A percentile compares a stretch with the other conserved stretches of the same genome.
Evolutionary conservation across 2,888 invertebrate genomes (phyloP).

Genomic region (Cyclophora albipunctata): DNA sequence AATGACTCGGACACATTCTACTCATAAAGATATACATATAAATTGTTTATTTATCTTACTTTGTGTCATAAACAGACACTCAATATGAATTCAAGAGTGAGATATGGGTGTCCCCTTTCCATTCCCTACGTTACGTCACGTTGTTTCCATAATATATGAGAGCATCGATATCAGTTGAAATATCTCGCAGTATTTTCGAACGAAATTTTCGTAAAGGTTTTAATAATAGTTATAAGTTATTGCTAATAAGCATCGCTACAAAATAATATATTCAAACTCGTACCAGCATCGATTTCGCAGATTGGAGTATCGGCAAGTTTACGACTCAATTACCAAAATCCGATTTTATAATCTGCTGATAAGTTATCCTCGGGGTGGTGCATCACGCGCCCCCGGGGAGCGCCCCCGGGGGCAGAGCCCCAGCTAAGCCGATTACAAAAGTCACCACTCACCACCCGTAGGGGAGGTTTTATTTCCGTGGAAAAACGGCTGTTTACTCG

Average conservation of each 20-base stretch:
- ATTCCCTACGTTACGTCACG: too few species aligned
- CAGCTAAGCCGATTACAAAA: conserved; percentile 69
- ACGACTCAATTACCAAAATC: conserved; percentile 70
- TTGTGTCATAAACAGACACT: too few species aligned
- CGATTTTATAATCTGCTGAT: conserved; percentile 69
- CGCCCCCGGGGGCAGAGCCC: conserved; percentile 36
- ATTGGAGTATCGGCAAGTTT: conserved; percentile 32
- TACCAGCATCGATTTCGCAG: background rate
- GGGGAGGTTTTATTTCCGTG: conserved; percentile 63
- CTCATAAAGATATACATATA: too few species aligned
- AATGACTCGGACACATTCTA: conserved; percentile 30
- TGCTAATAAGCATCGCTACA: too few species aligned
- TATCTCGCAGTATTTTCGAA: too few species aligned
- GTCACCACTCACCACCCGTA: conserved; percentile 47
- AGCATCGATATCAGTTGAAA: too few species aligned
- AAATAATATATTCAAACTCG: background rate
- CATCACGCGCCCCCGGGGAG: conserved; percentile 52
- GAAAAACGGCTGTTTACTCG: conserved; percentile 72
- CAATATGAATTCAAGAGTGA: too few species aligned
- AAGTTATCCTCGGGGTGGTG: conserved; percentile 68
- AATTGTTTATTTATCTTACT: too few species aligned
- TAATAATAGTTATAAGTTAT: too few species aligned
- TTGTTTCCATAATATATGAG: too few species aligned
- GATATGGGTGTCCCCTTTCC: too few species aligned
- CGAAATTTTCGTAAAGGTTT: too few species aligned